Percentiles rank a stretch among this genome's conserved stretches.
These are phyloP conservation scores for Macropus fuliginosus DNA, from an alignment of 2,797 vertebrate genomes.

Conservation along the genomic window DNA sequence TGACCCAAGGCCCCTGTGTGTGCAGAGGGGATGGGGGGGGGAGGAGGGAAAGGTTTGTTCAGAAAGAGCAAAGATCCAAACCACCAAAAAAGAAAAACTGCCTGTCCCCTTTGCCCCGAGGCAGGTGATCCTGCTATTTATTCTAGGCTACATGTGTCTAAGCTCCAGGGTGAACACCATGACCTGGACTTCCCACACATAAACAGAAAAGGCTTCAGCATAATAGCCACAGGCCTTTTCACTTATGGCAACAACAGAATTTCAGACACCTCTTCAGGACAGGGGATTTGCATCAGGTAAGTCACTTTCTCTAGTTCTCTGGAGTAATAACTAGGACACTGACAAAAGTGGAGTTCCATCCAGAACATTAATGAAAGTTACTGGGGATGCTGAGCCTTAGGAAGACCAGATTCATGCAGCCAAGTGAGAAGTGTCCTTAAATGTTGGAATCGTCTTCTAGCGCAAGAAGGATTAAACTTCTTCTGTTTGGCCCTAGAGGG, in stretches of 20 bases:
- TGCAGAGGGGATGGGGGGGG: accelerated
- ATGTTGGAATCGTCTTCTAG: not conserved
- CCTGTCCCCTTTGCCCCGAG: not conserved
- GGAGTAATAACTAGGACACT: not conserved
- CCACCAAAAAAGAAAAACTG: not conserved
- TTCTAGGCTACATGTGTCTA: not conserved
- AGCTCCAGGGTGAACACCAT: not conserved
- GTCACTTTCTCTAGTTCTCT: not conserved
- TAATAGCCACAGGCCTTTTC: not conserved
- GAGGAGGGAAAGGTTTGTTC: not conserved
- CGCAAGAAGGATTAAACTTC: not conserved
- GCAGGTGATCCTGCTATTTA: not conserved
- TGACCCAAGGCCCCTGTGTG: conserved; percentile 82
- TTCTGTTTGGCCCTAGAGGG: not conserved
- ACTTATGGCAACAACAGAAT: not conserved
- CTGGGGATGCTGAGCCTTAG: not conserved
- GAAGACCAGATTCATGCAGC: not conserved
- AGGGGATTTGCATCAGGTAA: not conserved
- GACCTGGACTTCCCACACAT: not conserved
- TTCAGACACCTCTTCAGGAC: not conserved
- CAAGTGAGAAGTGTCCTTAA: not conserved
- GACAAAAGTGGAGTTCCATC: not conserved
- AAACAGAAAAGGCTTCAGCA: not conserved
- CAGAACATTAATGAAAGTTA: not conserved
- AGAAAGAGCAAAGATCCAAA: not conserved